These are phyloP conservation scores for Aeoliscus strigatus DNA, from an alignment of 2,797 vertebrate species.

Conservation along the genomic window DNA sequence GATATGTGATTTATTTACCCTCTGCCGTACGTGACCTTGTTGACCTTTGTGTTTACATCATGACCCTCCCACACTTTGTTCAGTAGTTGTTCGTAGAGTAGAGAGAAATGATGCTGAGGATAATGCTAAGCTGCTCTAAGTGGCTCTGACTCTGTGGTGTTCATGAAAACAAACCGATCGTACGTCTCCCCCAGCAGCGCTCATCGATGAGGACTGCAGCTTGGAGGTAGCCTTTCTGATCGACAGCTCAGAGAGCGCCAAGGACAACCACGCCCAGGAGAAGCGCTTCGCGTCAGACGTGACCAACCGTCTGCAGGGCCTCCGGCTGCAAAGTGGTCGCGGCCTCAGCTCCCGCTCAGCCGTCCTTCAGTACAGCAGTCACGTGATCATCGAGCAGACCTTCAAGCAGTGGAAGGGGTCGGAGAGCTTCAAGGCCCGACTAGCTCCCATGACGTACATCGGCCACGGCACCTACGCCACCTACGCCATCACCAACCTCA, in stretches of 20 bases:
- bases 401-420: constrained; percentile 82
- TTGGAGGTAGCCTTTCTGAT: constrained; percentile 86
- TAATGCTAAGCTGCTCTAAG: too few relatives aligned
- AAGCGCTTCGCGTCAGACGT: constrained; percentile 79
- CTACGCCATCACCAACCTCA: constrained; percentile 90
- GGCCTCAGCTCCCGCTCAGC: constrained; percentile 77
- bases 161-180: too few relatives aligned
- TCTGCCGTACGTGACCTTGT: too few relatives aligned
- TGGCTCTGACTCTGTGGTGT: neutral
- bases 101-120: too few relatives aligned
- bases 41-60: too few relatives aligned
- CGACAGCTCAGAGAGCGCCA: constrained; percentile 89
- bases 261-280: constrained; percentile 84
- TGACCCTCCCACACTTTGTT: too few relatives aligned
- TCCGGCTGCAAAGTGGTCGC: constrained; percentile 74
- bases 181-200: constrained; percentile 29
- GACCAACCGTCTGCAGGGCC: constrained; percentile 74
- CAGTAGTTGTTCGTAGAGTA: too few relatives aligned
- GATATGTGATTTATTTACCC: too few relatives aligned
- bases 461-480: constrained; percentile 89
- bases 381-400: constrained; percentile 81
- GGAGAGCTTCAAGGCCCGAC: constrained; percentile 75
- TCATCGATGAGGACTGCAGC: constrained; percentile 75
- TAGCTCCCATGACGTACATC: constrained; percentile 78
- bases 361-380: constrained; percentile 89